phyloP scores from a whole-genome alignment of 2,888 invertebrate genomes.

The Erebia palarica region DNA sequence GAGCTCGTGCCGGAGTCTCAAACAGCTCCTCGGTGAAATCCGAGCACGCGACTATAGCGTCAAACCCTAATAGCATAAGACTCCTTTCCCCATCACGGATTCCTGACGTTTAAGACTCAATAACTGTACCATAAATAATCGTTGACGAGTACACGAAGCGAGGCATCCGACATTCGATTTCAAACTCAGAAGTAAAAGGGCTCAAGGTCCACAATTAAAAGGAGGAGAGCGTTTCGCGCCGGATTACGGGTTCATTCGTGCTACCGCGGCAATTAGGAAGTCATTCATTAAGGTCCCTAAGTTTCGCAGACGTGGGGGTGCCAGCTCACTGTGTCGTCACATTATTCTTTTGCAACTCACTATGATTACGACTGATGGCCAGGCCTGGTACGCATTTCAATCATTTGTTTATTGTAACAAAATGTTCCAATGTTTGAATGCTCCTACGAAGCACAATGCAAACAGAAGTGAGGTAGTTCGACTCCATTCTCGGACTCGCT shows the following conservation, averaged over 20 bases:
- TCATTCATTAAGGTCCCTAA: slow-evolving; percentile 82
- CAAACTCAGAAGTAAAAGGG: slow-evolving; percentile 68
- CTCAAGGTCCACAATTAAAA: slow-evolving; percentile 77
- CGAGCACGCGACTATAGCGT: slow-evolving; percentile 46
- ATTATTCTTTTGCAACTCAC: slow-evolving; percentile 57
- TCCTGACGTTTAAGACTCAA: slow-evolving; percentile 53
- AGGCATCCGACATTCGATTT: slow-evolving; percentile 72
- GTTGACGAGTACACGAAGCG: slow-evolving; percentile 65
- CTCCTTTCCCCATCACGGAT: slow-evolving; percentile 49
- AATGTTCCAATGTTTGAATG: slow-evolving; percentile 69
- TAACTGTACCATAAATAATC: slow-evolving; percentile 54
- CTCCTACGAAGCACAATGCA: slow-evolving; percentile 63
- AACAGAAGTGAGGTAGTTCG: slow-evolving; percentile 68
- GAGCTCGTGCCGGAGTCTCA: slow-evolving; percentile 30
- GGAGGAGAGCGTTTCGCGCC: slow-evolving; percentile 61
- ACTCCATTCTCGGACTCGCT: slow-evolving; percentile 56
- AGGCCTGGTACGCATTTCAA: slow-evolving; percentile 1
- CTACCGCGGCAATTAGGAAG: slow-evolving; percentile 81
- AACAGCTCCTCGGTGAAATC: slow-evolving; percentile 37
- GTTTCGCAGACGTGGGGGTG: slow-evolving; percentile 82
- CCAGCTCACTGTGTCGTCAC: slow-evolving; percentile 71
- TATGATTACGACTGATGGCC: slow-evolving; percentile 25
- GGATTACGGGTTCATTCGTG: slow-evolving; percentile 77
- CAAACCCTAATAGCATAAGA: slow-evolving; percentile 55
- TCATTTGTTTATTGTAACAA: slow-evolving; percentile 57